Base-by-base conservation (phyloP, 2,888 invertebrate species). In the Hipparchia sbordonii region DNA sequence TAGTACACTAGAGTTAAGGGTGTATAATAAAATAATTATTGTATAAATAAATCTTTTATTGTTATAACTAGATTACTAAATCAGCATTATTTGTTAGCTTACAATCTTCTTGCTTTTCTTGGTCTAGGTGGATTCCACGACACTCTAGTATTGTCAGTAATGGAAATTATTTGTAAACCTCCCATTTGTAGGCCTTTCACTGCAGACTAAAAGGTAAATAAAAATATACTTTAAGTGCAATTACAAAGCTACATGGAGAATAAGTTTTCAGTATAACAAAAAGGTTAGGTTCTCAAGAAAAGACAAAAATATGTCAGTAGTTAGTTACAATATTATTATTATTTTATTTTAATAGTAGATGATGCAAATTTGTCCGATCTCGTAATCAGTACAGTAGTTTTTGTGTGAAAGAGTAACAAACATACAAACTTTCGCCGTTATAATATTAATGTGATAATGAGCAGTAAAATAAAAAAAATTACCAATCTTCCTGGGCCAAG, bases 121-220 rank as follows among this genome's bases (percentile, higher is more conserved):
- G 98, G 96, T 75, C 98, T 93, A 3, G 96, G 97, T 52, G 97
- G 97, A 87, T 95, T 95, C 96, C 96, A 97, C 0, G 97, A 97
- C 6, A 98, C 96, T 70, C 94, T 95, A 0, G 99, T 99, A 80
- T 94, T 95, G 86, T 99, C 99, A n/a, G 99, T 98, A 70, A 99
- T 95, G 6, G 99, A 99, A 23, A 98, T 95, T 78, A 99, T 96
- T 75, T 98, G 95, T 56, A 99, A 85, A 12, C 99, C 99, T 67
- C 97, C 96, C 96, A 98, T 97, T 90, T 98, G 96, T 33, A 99
- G 88, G 1, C 99, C 99, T 93, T 99, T 99, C 63, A 99, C 96
- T 6, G 98, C 96, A 62, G 98, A 96, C 98, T 98, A 92, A 94
- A 95, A 84, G 45, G 4, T 46, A 46, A 52, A 75, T 59, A 39